Percentiles rank a stretch among this genome's conserved stretches.
phyloP scores from a whole-genome alignment of 2,797 vertebrate species.

The Sciaenops ocellatus region DNA sequence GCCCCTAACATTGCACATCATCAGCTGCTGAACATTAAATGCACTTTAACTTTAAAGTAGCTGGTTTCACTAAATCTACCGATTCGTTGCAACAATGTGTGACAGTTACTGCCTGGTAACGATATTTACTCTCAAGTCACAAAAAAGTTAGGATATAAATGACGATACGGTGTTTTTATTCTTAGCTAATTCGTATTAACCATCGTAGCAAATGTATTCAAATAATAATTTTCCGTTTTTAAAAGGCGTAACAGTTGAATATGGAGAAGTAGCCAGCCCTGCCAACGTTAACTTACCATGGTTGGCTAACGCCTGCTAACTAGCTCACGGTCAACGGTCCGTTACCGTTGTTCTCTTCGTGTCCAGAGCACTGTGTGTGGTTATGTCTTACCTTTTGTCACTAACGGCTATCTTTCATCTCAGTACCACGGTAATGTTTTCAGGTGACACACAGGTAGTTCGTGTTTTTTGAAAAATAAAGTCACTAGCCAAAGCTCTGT shows the following conservation, averaged over 20 bases:
- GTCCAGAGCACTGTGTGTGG: background rate
- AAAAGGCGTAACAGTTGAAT: background rate
- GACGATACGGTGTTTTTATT: background rate
- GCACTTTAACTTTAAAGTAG: background rate
- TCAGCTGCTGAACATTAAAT: background rate
- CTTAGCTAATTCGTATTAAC: background rate
- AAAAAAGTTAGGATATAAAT: background rate
- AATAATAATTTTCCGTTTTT: background rate
- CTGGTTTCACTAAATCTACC: too few species aligned
- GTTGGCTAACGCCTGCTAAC: slow-evolving; percentile 37
- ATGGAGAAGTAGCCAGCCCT: background rate
- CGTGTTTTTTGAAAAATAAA: background rate
- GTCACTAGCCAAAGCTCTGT: background rate
- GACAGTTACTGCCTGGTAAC: background rate
- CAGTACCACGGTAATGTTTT: background rate
- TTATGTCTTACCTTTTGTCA: slow-evolving; percentile 60
- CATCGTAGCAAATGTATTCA: background rate
- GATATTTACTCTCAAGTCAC: background rate
- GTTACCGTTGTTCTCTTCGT: background rate
- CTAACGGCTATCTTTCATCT: background rate
- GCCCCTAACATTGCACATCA: background rate
- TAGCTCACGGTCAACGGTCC: slow-evolving; percentile 16
- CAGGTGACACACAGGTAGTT: background rate
- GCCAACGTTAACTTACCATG: background rate
- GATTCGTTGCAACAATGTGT: background rate